Percentiles rank a stretch among this genome's conserved stretches.
These are phyloP conservation scores for Notospermus geniculatus DNA, from an alignment of 1,140 invertebrate genomes.

Conservation along the genomic window DNA sequence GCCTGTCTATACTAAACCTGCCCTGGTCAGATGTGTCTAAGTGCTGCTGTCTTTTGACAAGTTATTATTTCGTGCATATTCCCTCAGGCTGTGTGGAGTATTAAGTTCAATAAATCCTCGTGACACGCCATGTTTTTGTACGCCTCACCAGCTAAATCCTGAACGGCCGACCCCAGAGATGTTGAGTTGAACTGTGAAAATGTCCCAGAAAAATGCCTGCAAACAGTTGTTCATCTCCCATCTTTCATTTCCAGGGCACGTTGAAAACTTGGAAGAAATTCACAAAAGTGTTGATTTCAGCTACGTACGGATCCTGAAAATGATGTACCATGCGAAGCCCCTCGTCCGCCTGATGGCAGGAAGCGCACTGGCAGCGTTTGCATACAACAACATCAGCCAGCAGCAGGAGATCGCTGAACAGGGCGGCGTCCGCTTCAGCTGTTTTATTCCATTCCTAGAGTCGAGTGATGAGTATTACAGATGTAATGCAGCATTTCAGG, in stretches of 20 bases:
- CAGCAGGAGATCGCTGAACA: slow-evolving; percentile 51
- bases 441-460: slow-evolving; percentile 48
- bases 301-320: slow-evolving; percentile 48
- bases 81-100: too few species aligned
- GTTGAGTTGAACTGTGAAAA: too few species aligned
- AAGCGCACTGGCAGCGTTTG: slow-evolving; percentile 47
- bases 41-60: too few species aligned
- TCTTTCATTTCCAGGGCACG: slow-evolving; percentile 37
- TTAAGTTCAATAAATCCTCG: too few species aligned
- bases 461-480: slow-evolving; percentile 47
- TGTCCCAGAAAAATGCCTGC: too few species aligned
- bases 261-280: slow-evolving; percentile 43
- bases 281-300: slow-evolving; percentile 45
- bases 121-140: too few species aligned
- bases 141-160: too few species aligned
- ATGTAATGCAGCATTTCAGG: slow-evolving; percentile 53
- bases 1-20: too few species aligned
- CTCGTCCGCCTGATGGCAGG: slow-evolving; percentile 47
- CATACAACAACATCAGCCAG: slow-evolving; percentile 50
- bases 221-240: not conserved
- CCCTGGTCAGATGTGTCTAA: too few species aligned
- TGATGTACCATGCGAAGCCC: slow-evolving; percentile 45
- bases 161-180: too few species aligned
- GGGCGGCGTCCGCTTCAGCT: slow-evolving; percentile 49
- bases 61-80: too few species aligned